Evolutionary conservation across 2,113 vertebrate genomes (phyloP), one percentile per base, ranked within the genome.

Genomic region (Hiodon alosoides): DNA sequence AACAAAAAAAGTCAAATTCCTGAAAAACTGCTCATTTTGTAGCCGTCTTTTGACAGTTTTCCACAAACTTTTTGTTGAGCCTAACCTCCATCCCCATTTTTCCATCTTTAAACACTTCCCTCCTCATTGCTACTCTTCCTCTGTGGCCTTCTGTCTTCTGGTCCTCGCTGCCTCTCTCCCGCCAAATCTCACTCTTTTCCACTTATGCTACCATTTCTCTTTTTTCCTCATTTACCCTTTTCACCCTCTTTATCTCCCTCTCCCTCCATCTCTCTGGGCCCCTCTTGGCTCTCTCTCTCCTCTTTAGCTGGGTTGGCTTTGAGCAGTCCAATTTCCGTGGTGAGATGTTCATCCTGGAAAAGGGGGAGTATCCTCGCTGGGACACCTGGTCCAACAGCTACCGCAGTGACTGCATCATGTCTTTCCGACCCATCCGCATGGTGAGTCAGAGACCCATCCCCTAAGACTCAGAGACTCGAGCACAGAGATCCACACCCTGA

Each of bases 331-430:
- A 93, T 91, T 93, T 95, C 93, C 94, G 90, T 0, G 97, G 96
- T 79, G 97, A 98, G 92, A 97, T 96, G 96, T 98, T 98, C 78
- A 89, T 98, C 89, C 87, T 98, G 93, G 96, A 98, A 90, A 96
- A 96, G 88, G 96, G 97, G 5, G 94, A 96, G 90, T 98, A 95
- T 89, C 97, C 95, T 67, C 94, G 95, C 90, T 98, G 96, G 97
- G 94, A 98, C 84, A 94, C 93, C 86, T 97, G 96, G 97, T 96
- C 95, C 61, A 97, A 94, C 94, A 98, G 96, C 88, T 94, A 95
- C 90, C 91, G 94, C 83, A 98, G 95, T 0, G 95, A 98, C 89
- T 93, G 92, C 85, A 89, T 99, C 87, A 90, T 96, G 93, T 98
- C 96, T 84, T 86, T 97, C 92, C 92, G 94, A 76, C 96, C 96